Evolutionary conservation across 2,888 invertebrate genomes (phyloP), one percentile per base, ranked within the genome.

Genomic region (Luperina testacea): DNA sequence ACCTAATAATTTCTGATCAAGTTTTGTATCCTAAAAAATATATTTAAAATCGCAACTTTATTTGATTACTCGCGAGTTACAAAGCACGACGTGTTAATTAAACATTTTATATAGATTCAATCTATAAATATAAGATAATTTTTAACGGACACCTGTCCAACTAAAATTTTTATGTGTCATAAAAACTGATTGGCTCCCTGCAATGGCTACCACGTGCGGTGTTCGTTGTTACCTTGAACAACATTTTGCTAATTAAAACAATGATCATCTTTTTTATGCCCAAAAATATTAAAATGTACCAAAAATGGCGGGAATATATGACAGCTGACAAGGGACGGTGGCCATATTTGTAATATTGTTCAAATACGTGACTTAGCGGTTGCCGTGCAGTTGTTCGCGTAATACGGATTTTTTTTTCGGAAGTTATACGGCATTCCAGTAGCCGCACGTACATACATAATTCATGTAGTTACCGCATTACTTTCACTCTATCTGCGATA

Each of bases 381-480:
- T 79, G 73, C 81, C 79, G 83, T 82, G 83, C 78, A 72, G 82
- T 89, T 85, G 77, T 85, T 89, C 61, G 85, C 85, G 88, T 88
- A 89, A 85, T 89, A 85, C 80, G 70, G 83, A 57, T 86, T 89
- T 89, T 90, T 93, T 93, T 93, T 93, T 93, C 92, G 93, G 92
- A 92, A 92, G 91, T 88, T 80, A 84, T 75, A 89, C 85, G 78
- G 85, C 88, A 87, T 89, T 90, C 90, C 87, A 85, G 84, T 81
- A 80, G 87, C 82, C 72, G 84, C 81, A 86, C 85, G 89, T 90
- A 88, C 82, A 92, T 92, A 87, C 88, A 93, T 93, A 89, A 94
- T 93, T 90, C 91, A 93, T 92, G 81, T 72, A 87, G 91, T 93
- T 93, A 92, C 92, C 87, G 85, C 93, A 92, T 91, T 91, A 90